A percentile compares a stretch with the other conserved stretches of the same genome.
Conservation (phyloP, 2,113 vertebrate genomes). For the Tonatia bakeri region DNA sequence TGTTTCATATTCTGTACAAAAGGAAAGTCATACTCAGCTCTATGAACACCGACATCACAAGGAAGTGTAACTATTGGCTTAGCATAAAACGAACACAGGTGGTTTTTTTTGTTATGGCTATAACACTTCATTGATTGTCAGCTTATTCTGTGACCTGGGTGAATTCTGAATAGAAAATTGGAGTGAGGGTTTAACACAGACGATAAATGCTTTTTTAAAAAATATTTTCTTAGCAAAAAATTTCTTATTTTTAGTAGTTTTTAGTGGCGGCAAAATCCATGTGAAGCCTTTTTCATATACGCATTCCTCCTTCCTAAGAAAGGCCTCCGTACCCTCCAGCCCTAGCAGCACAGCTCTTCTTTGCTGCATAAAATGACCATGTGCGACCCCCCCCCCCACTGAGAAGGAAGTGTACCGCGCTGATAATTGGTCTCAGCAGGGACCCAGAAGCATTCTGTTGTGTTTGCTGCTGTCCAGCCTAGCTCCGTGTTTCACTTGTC, state of each 20-base stretch:
- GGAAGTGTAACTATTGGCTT: not conserved
- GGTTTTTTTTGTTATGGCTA: not conserved
- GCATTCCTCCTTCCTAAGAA: not conserved
- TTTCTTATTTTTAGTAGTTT: not conserved
- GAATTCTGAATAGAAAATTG: slow-evolving; percentile 26
- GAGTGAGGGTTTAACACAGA: not conserved
- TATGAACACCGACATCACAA: not conserved
- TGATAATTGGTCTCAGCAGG: slow-evolving; percentile 62
- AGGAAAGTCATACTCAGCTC: not conserved
- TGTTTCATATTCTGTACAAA: not conserved
- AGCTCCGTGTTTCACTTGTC: slow-evolving; percentile 20
- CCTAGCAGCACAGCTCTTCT: not conserved
- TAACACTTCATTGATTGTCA: not conserved
- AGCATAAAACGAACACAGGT: not conserved
- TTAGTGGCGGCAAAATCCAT: not conserved
- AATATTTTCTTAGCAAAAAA: not conserved
- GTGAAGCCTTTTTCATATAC: not conserved
- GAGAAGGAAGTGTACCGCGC: slow-evolving; percentile 29
- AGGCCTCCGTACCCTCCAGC: not conserved
- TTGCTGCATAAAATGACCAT: slow-evolving; percentile 32
- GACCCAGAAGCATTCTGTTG: slow-evolving; percentile 34
- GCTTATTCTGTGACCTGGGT: slow-evolving; percentile 46
- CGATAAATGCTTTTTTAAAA: not conserved
- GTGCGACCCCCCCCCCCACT: slow-evolving; percentile 42
- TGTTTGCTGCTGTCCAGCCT: not conserved